Conservation (phyloP, 2,113 vertebrate genomes). For the Sigmodon hispidus region DNA sequence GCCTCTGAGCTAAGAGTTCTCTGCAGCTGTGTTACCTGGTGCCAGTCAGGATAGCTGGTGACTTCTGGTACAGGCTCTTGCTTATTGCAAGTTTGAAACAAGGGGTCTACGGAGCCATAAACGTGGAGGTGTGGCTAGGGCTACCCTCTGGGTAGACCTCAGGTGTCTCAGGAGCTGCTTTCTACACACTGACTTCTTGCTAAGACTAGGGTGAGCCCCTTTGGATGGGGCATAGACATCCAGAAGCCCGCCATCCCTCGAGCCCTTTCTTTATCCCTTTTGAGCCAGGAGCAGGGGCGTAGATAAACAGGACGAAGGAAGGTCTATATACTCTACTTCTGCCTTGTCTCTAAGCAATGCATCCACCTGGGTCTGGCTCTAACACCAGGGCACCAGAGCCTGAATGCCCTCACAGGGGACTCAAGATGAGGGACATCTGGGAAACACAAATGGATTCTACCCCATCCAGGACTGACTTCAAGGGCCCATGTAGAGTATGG, state of each 20-base stretch:
- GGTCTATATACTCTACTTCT: not conserved
- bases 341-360: rapidly evolving
- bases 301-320: not conserved
- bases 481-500: no score
- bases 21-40: rapidly evolving
- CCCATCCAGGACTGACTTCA: not conserved
- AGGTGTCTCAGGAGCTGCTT: not conserved
- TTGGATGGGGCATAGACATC: not conserved
- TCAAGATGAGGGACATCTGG: not conserved
- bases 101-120: not conserved
- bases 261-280: not conserved
- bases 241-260: not conserved
- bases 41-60: not conserved
- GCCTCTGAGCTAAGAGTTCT: not conserved
- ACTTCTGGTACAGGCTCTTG: not conserved
- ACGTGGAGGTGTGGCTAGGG: not conserved
- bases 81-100: not conserved
- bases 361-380: not conserved
- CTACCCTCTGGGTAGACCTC: not conserved
- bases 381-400: not conserved
- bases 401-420: not conserved
- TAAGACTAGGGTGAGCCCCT: not conserved
- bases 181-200: not conserved
- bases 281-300: not conserved
- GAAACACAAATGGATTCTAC: not conserved